Percentiles rank a stretch among this genome's conserved stretches.
Conservation (phyloP, 2,113 vertebrate species). For the Varanus komodoensis region DNA sequence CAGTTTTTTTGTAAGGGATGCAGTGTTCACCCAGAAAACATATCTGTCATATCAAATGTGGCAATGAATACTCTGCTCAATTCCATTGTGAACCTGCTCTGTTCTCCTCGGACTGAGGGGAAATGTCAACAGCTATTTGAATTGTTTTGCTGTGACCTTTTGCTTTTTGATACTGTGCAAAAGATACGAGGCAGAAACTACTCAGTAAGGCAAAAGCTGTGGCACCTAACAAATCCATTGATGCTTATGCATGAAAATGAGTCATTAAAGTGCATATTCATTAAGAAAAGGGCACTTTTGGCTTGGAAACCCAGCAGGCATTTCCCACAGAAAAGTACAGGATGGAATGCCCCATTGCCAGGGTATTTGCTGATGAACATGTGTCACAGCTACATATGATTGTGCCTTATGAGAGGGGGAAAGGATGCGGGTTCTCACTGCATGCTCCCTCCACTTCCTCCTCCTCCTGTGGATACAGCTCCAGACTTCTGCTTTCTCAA, state of each 20-base stretch:
- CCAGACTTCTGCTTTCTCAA: neutral
- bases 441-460: neutral
- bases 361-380: neutral
- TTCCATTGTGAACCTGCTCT: neutral
- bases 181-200: neutral
- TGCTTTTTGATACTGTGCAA: neutral
- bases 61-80: neutral
- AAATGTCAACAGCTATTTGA: neutral
- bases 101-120: neutral
- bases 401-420: neutral
- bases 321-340: neutral
- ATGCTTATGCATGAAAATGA: neutral
- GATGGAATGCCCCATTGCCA: neutral
- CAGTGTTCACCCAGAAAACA: neutral
- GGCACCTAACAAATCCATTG: neutral
- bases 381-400: neutral
- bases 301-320: neutral
- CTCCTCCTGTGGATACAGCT: neutral
- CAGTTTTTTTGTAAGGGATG: neutral
- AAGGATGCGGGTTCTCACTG: neutral
- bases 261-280: neutral
- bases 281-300: neutral
- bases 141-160: neutral
- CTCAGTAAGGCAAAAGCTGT: neutral
- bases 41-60: neutral